A percentile compares a stretch with the other conserved stretches of the same genome.
phyloP scores from a whole-genome alignment of 2,797 vertebrate genomes.

The Capromys pilorides region DNA sequence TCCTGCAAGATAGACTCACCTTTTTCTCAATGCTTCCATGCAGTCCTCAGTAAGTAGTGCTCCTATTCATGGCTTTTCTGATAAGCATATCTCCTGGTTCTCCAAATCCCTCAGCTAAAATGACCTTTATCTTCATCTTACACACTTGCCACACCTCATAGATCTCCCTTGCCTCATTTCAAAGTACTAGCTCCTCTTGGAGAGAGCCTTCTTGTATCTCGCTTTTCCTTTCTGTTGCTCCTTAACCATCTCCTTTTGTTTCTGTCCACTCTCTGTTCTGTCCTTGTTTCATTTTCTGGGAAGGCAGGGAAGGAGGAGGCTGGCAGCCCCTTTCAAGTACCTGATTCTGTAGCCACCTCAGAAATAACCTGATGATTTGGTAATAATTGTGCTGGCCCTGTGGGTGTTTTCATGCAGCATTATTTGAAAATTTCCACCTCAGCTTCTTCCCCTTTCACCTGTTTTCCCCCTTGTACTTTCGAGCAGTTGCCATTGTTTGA shows the following conservation, averaged over 20 bases:
- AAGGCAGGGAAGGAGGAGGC: neutral
- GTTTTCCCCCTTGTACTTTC: neutral
- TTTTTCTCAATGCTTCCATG: neutral
- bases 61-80: neutral
- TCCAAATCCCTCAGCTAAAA: neutral
- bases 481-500: slow-evolving; percentile 34
- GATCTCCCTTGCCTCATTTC: slow-evolving; percentile 39
- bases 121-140: slow-evolving; percentile 47
- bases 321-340: neutral
- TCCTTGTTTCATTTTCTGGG: neutral
- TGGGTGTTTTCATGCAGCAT: neutral
- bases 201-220: neutral
- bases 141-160: slow-evolving; percentile 30
- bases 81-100: neutral
- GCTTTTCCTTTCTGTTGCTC: neutral
- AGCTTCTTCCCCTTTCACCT: neutral
- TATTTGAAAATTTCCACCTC: slow-evolving; percentile 22
- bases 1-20: neutral
- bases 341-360: neutral
- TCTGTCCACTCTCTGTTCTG: neutral
- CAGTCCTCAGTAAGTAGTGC: neutral
- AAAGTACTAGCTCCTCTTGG: slow-evolving; percentile 45
- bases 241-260: neutral
- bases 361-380: neutral
- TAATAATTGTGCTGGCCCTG: fast-evolving